phyloP scores from a whole-genome alignment of 1,140 invertebrate species.

The Lordiphosa clarofinis region DNA sequence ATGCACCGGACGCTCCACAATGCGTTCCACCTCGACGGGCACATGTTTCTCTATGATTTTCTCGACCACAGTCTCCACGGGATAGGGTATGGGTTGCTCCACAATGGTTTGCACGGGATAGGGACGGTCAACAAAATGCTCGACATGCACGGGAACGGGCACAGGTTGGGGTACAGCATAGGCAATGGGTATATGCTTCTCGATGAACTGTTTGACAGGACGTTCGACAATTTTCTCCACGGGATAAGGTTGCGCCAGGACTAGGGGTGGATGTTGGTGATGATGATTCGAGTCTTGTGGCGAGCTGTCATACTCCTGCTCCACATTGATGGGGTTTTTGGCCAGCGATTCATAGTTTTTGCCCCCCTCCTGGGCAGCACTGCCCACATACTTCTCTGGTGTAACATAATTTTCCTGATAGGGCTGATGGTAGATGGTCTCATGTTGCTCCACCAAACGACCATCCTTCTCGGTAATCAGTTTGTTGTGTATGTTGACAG shows the following conservation, averaged over 20 bases:
- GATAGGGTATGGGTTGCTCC: slow-evolving; percentile 79
- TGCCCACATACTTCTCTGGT: slow-evolving; percentile 25
- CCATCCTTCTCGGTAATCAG: slow-evolving; percentile 75
- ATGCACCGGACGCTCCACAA: slow-evolving; percentile 82
- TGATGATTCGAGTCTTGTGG: slow-evolving; percentile 33
- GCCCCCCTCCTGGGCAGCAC: background rate
- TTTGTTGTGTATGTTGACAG: slow-evolving; percentile 80
- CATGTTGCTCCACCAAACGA: slow-evolving; percentile 64
- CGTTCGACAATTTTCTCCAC: slow-evolving; percentile 74
- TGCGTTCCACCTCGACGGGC: slow-evolving; percentile 80
- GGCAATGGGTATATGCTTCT: slow-evolving; percentile 81
- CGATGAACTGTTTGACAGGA: slow-evolving; percentile 81
- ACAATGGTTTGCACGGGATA: slow-evolving; percentile 79
- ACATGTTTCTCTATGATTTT: slow-evolving; percentile 73
- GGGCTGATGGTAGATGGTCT: slow-evolving; percentile 66
- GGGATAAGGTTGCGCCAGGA: slow-evolving; percentile 80
- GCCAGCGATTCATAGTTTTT: slow-evolving; percentile 49
- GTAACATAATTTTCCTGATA: slow-evolving; percentile 29
- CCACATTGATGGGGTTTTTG: slow-evolving; percentile 63
- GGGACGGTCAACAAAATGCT: slow-evolving; percentile 80
- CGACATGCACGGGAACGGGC: slow-evolving; percentile 80
- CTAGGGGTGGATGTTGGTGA: background rate
- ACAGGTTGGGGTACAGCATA: slow-evolving; percentile 81
- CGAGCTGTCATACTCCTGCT: slow-evolving; percentile 52
- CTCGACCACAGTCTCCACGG: slow-evolving; percentile 79